Percentiles rank a stretch among this genome's conserved stretches.
phyloP scores from a whole-genome alignment of 2,888 invertebrate species.

The Crocallis elinguaria region DNA sequence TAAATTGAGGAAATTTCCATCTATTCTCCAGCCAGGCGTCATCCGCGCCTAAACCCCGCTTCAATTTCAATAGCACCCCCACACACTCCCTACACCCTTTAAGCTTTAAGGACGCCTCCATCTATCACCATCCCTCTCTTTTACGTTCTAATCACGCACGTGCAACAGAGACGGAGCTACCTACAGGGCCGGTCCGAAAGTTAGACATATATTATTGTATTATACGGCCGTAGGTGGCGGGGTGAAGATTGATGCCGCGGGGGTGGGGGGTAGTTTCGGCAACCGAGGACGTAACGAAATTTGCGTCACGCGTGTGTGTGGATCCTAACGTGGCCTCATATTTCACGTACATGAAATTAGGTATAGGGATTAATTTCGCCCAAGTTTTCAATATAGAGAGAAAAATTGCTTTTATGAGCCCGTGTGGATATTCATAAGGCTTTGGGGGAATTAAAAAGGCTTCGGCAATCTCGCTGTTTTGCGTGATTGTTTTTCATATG shows the following conservation, averaged over 20 bases:
- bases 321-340: constrained; percentile 66
- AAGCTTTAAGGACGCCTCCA: constrained; percentile 73
- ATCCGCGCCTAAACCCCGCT: constrained; percentile 85
- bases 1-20: constrained; percentile 85
- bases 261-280: constrained; percentile 78
- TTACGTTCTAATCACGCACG: constrained; percentile 39
- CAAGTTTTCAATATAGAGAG: constrained; percentile 74
- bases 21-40: constrained; percentile 84
- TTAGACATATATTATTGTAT: constrained; percentile 85
- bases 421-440: constrained; percentile 54
- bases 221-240: constrained; percentile 83
- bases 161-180: constrained; percentile 60
- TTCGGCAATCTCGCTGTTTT: constrained; percentile 50
- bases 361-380: constrained; percentile 78
- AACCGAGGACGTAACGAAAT: constrained; percentile 82
- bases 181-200: constrained; percentile 84
- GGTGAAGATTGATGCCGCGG: constrained; percentile 82
- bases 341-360: constrained; percentile 80
- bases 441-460: constrained; percentile 67
- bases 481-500: constrained; percentile 25
- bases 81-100: constrained; percentile 84
- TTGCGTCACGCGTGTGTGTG: constrained; percentile 75
- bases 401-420: constrained; percentile 64
- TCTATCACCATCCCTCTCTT: constrained; percentile 55
- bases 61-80: constrained; percentile 84